Evolutionary conservation across 2,113 vertebrate genomes (phyloP), one percentile per base, ranked within the genome.

Genomic region (Oncorhynchus tshawytscha): DNA sequence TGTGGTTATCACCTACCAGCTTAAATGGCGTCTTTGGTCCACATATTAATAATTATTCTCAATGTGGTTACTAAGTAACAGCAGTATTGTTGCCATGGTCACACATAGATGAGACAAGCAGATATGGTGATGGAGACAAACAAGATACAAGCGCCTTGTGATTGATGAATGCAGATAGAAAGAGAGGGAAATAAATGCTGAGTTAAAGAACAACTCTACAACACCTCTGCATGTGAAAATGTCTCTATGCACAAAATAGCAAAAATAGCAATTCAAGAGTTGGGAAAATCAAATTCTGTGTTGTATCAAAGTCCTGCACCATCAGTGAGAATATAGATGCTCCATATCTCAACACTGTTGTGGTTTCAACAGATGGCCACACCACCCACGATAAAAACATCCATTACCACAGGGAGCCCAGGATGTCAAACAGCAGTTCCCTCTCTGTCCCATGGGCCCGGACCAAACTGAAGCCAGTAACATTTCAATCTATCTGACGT

Each of bases 11-110:
- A 54, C 5, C 15, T 54, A 18, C 51, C 7, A 18, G 15, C 16
- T 68, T 9, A 68, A 20, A 68, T 20, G 18, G 16, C 12, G 15
- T 45, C 31, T 29, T 29, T 29, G 65, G 27, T 27, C 27, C 27
- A 27, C 27, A 27, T 27, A 27, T 27, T 27, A 27, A 27, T 27
- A 48, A 66, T 20, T 69, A 31, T 34, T 25, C n/a, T 31, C 91
- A 91, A 93, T 90, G 88, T 85, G 87, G 92, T 93, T 90, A 91
- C 91, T 88, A 93, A 92, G 91, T 90, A 88, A 92, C 87, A 78
- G 83, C 78, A 86, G 85, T 69, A 77, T 29, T 90, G 92, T 93
- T 93, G 91, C 91, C 91, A 92, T 86, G 91, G 89, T 67, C 77
- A 88, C 39, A 45, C 85, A 91, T 93, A 89, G 91, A 91, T 76